Evolutionary conservation across 2,113 vertebrate genomes (phyloP).

Genomic region (Poeciliopsis turrubarensis): DNA sequence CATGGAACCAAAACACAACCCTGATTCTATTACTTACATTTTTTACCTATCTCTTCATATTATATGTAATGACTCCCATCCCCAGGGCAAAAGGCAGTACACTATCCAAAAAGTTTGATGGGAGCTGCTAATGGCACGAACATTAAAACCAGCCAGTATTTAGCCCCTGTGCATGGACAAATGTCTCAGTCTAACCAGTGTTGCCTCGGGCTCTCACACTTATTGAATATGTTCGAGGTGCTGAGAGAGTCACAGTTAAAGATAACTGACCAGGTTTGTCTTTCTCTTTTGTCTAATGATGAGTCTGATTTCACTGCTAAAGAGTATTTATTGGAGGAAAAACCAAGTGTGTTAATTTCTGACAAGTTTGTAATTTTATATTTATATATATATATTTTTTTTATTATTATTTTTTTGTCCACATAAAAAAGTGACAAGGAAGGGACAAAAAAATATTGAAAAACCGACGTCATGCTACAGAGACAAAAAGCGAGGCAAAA

Average conservation of each 20-base stretch:
- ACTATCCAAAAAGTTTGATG: slow-evolving; percentile 63
- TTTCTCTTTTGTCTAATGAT: slow-evolving; percentile 33
- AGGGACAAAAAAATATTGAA: slow-evolving; percentile 43
- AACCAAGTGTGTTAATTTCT: slow-evolving; percentile 29
- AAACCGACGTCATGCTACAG: slow-evolving; percentile 15
- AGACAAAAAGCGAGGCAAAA: slow-evolving; percentile 11
- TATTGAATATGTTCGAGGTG: slow-evolving; percentile 53
- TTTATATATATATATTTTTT: too few species aligned
- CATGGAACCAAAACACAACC: slow-evolving; percentile 24
- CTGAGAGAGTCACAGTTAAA: slow-evolving; percentile 49
- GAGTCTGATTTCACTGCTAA: slow-evolving; percentile 43
- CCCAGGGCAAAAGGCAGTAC: slow-evolving; percentile 60
- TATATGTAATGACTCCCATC: slow-evolving; percentile 68
- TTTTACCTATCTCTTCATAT: slow-evolving; percentile 39
- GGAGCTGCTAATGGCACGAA: slow-evolving; percentile 70
- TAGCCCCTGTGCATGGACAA: slow-evolving; percentile 62
- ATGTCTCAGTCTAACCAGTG: slow-evolving; percentile 57
- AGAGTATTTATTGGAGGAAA: slow-evolving; percentile 27
- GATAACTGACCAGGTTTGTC: slow-evolving; percentile 42
- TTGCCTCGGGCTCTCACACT: slow-evolving; percentile 48
- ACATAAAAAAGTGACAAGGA: slow-evolving; percentile 6
- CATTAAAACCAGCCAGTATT: slow-evolving; percentile 73
- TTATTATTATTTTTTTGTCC: neutral
- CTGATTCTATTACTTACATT: slow-evolving; percentile 28
- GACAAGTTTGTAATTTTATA: slow-evolving; percentile 36